Evolutionary conservation across 2,797 vertebrate species (phyloP).

Genomic region (Chloroceryle amazona): DNA sequence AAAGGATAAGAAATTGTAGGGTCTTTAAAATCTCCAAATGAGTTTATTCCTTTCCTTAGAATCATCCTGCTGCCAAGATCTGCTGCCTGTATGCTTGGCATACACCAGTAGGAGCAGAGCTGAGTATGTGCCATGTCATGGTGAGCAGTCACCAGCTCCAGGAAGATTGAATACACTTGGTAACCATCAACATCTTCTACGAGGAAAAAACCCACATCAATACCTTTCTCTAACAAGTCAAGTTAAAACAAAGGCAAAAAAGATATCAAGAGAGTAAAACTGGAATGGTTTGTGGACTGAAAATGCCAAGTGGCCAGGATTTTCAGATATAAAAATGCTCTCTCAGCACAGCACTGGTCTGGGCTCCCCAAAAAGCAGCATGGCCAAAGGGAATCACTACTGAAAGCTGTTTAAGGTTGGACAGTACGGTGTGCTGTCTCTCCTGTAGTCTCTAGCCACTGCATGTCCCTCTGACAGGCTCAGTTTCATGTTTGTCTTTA

Average conservation of each 20-base stretch:
- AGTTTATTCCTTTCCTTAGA: background rate
- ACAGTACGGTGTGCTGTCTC: background rate
- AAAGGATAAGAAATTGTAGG: background rate
- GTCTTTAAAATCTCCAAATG: background rate
- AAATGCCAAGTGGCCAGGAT: background rate
- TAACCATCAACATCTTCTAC: background rate
- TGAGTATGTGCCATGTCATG: fast-evolving
- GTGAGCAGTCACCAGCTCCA: background rate
- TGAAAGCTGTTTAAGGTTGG: background rate
- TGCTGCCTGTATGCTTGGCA: background rate
- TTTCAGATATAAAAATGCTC: background rate
- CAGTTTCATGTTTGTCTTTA: background rate
- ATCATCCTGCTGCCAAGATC: background rate
- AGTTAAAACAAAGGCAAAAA: background rate
- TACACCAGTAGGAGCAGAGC: background rate
- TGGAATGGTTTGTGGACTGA: background rate
- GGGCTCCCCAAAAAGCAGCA: fast-evolving
- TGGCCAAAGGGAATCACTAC: background rate
- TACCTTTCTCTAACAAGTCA: background rate
- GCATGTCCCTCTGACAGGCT: background rate
- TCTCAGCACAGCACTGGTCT: background rate
- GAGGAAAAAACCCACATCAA: background rate
- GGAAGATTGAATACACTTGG: background rate
- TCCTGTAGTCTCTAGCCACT: background rate
- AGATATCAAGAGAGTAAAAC: background rate